These are phyloP conservation scores for Muntiacus muntjak DNA, from an alignment of 2,113 vertebrate genomes.

Conservation along the genomic window DNA sequence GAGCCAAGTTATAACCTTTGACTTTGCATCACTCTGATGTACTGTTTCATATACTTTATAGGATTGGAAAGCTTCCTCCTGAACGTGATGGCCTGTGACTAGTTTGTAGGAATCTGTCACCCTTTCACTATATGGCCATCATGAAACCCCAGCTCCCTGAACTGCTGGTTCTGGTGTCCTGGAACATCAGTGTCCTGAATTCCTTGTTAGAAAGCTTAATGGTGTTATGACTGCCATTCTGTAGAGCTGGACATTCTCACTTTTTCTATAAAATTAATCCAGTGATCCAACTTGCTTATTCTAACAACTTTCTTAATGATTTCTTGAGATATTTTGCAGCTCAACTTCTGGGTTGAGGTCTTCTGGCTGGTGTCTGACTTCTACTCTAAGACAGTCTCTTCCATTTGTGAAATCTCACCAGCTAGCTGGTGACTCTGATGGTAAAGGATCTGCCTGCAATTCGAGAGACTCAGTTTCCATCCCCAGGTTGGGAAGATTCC, in stretches of 20 bases:
- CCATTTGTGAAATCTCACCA: not conserved
- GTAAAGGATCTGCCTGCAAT: not conserved
- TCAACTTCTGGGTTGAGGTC: not conserved
- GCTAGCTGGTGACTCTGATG: not conserved
- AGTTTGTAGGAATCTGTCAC: not conserved
- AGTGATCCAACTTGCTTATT: not conserved
- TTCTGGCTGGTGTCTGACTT: not conserved
- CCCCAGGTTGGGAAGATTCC: not conserved
- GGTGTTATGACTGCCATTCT: not conserved
- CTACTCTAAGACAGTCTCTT: not conserved
- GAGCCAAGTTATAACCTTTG: not conserved
- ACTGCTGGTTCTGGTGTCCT: not conserved
- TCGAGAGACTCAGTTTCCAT: not conserved
- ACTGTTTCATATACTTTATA: not conserved
- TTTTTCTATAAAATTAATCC: not conserved
- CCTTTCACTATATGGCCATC: not conserved
- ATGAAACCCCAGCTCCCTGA: not conserved
- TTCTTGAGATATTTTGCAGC: not conserved
- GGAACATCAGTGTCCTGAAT: conserved; percentile 13
- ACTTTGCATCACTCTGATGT: not conserved
- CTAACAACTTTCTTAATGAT: not conserved
- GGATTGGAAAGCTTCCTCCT: not conserved
- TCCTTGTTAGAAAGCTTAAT: conserved; percentile 16
- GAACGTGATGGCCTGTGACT: not conserved
- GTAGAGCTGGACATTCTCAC: not conserved